Conservation (phyloP, 2,797 vertebrate species). For the Rhabdomys pumilio region DNA sequence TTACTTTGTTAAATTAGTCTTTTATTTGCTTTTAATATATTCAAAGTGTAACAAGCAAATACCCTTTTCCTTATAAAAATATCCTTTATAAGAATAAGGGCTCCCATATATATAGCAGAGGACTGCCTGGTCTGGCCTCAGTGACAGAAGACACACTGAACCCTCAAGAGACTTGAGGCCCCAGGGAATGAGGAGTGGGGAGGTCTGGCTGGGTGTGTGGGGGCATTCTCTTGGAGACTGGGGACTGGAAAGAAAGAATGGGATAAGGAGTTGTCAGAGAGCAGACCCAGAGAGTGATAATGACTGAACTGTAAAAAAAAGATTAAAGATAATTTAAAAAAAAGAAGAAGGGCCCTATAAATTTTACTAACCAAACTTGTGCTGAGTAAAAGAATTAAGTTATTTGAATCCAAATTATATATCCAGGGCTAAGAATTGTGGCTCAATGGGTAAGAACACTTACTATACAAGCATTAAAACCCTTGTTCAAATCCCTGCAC, state of each 20-base stretch:
- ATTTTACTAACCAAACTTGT: slow-evolving; percentile 34
- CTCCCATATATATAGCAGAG: not conserved
- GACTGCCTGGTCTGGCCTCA: not conserved
- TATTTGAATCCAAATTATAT: slow-evolving; percentile 11
- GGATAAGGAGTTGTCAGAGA: not conserved
- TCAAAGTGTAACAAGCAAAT: not conserved
- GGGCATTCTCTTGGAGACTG: not conserved
- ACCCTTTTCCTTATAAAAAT: not conserved
- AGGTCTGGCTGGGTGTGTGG: not conserved
- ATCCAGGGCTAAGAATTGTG: not conserved
- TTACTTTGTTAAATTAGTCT: slow-evolving; percentile 52
- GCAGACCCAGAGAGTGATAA: not conserved
- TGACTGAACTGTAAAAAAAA: not conserved
- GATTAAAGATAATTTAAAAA: not conserved
- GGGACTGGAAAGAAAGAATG: not conserved
- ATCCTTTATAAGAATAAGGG: not conserved
- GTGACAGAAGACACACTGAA: not conserved
- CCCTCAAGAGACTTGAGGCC: not conserved
- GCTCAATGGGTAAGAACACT: not conserved
- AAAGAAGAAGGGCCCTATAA: not conserved
- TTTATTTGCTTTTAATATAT: not conserved
- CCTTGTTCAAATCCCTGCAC: not conserved
- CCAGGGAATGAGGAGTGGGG: not conserved
- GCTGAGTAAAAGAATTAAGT: slow-evolving; percentile 65
- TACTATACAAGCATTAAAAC: not conserved